phyloP scores from a whole-genome alignment of 1,140 invertebrate genomes.

The Drosophila auraria region DNA sequence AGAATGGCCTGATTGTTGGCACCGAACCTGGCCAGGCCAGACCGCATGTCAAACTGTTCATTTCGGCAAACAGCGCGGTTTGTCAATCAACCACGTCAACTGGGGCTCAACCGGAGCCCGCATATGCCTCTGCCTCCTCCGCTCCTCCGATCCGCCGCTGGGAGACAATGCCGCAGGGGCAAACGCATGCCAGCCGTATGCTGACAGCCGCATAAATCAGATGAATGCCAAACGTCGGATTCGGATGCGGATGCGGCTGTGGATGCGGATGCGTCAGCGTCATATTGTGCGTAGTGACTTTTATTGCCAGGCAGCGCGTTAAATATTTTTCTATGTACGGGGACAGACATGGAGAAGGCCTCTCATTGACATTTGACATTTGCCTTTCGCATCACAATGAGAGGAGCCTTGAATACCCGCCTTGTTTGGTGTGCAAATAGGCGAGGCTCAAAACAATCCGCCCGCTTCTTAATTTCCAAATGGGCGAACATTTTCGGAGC shows the following conservation, averaged over 20 bases:
- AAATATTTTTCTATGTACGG: constrained; percentile 60
- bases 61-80: constrained; percentile 75
- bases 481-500: background rate
- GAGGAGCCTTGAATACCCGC: background rate
- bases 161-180: constrained; percentile 2
- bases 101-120: constrained; percentile 23
- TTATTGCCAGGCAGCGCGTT: constrained; percentile 57
- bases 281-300: constrained; percentile 63
- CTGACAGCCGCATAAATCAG: constrained; percentile 78
- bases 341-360: constrained; percentile 32
- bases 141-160: background rate
- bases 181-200: background rate
- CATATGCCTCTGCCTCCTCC: constrained; percentile 26
- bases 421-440: constrained; percentile 24
- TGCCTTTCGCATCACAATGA: constrained; percentile 23
- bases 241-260: constrained; percentile 30
- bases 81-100: constrained; percentile 70
- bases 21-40: background rate
- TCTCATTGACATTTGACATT: constrained; percentile 39
- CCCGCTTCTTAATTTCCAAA: constrained; percentile 38
- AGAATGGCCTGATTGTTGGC: constrained; percentile 27
- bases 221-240: constrained; percentile 55
- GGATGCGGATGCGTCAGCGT: background rate
- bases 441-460: constrained; percentile 25
- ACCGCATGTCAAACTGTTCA: constrained; percentile 73